Evolutionary conservation across 37 sponge, comb jelly and placozoan species (phyloP), one percentile per base, ranked within the genome.

Genomic region (Geodia barretti): DNA sequence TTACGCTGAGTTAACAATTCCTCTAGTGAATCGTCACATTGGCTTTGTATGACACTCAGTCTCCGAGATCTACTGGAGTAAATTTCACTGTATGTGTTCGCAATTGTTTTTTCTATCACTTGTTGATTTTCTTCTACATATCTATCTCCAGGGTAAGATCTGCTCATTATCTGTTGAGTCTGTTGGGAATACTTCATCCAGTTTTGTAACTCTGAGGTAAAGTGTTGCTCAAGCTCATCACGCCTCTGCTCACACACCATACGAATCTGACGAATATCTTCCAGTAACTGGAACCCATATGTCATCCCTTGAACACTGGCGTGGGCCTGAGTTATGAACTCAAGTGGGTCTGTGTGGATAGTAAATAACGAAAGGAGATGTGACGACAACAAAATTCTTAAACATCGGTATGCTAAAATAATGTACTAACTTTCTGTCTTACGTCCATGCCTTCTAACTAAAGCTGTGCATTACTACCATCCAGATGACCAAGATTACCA

Each of bases 211-310:
- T 62, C 4, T 0, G 26, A 36, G 20, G 30, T 40, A 20, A 68
- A 74, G 3, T 38, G 61, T 23, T 20, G 1, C 41, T 83, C 75
- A 0, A 21, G 17, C 30, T 83, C 21, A 1, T 23, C 61, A 0
- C 47, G 14, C 0, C 14, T 8, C 2, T 29, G 5, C 24, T 47
- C 47, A 64, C 83, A 83, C 29, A 35, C 32, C 30, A 40, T 41
- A 3, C 62, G 42, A 21, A 64, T 37, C 14, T 36, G 32, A 31
- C 39, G 71, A n/a, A 83, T 5, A 2, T 64, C 54, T 17, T 83
- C 68, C 19, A 83, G 5, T 1, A 83, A 40, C 35, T 41, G 5
- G 30, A 66, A 43, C 0, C 83, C 83, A 63, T 72, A 83, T 26
- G 20, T 62, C 21, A 83, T 4, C 1, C 67, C 37, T 17, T 14